A percentile compares a stretch with the other conserved stretches of the same genome.
Evolutionary conservation across 2,797 vertebrate genomes (phyloP).

Genomic region (Erethizon dorsatum): DNA sequence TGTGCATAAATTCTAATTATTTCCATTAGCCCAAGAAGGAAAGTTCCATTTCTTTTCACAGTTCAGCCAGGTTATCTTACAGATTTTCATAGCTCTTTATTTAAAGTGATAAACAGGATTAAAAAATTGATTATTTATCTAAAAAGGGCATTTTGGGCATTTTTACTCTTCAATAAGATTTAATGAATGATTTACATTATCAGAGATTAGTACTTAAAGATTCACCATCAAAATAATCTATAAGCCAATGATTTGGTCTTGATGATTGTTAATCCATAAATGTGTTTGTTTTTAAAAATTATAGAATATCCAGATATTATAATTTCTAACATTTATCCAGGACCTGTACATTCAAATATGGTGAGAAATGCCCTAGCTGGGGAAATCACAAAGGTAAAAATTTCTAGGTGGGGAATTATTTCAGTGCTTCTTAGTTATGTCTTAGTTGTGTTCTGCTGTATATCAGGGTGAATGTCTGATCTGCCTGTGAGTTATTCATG

Average conservation of each 20-base stretch:
- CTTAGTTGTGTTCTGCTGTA: not conserved
- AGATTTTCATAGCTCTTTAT: not conserved
- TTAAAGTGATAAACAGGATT: constrained; percentile 55
- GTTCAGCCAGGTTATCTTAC: constrained; percentile 2
- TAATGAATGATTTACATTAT: constrained; percentile 48
- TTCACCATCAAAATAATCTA: constrained; percentile 61
- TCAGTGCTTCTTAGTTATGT: constrained; percentile 19
- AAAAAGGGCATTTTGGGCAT: not conserved
- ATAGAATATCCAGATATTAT: constrained; percentile 92
- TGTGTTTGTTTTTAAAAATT: constrained; percentile 84
- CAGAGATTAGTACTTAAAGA: constrained; percentile 16
- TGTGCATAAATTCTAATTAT: constrained; percentile 21
- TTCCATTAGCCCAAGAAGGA: not conserved
- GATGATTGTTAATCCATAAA: constrained; percentile 10
- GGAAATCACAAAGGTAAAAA: constrained; percentile 92
- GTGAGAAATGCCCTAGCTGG: constrained; percentile 94
- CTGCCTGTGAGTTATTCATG: constrained; percentile 25
- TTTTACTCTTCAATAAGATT: constrained; percentile 34
- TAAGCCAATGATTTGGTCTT: not conserved
- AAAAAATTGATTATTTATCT: constrained; percentile 42
- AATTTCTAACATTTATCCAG: constrained; percentile 94
- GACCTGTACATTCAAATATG: constrained; percentile 95
- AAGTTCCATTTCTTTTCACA: constrained; percentile 11
- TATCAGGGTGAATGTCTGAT: constrained; percentile 22
- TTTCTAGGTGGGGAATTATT: constrained; percentile 20